Evolutionary conservation across 1,140 invertebrate species (phyloP), one percentile per base, ranked within the genome.

Genomic region (Philaenus spumarius): DNA sequence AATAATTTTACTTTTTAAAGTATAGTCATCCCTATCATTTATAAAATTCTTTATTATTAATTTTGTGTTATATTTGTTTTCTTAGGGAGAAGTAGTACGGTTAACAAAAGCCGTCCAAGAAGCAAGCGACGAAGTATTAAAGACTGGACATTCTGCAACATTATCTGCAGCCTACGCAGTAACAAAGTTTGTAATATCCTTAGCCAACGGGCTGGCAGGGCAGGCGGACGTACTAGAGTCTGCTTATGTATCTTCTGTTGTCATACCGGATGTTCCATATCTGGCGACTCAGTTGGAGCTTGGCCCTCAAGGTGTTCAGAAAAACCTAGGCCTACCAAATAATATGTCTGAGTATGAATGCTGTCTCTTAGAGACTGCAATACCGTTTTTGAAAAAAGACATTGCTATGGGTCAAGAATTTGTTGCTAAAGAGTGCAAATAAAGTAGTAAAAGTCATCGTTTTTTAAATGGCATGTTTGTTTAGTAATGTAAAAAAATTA

Each of bases 121-220:
- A 12, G 60, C 60, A 2, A 55, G 60, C 6, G 52, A 45, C 59
- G 96, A 99, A 79, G 95, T 99, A 17, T 96, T 99, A 4, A 96
- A 98, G 73, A 97, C 97, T 14, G 97, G 97, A 64, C 89, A 93
- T 61, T 98, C 95, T 6, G 97, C 97, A 14, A 99, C 97, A 1
- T 77, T 99, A 15, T 98, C 95, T 0, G 99, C 98, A 96, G 97
- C 95, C 0, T 96, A 86, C 74, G 95, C 97, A 53, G 97, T 93
- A 43, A 95, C 95, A 12, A 78, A 92, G 63, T 97, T 99, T 72
- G 83, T 87, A 35, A 79, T 85, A 63, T 87, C 90, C 1, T 73
- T 96, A 57, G 81, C 89, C n/a, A 77, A 77, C 62, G 95, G 89
- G 50, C 74, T 97, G 2, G 86, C 86, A 56, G 95, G 95, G 24